Evolutionary conservation across 2,113 vertebrate species (phyloP), one percentile per base, ranked within the genome.

Genomic region (Eretmochelys imbricata): DNA sequence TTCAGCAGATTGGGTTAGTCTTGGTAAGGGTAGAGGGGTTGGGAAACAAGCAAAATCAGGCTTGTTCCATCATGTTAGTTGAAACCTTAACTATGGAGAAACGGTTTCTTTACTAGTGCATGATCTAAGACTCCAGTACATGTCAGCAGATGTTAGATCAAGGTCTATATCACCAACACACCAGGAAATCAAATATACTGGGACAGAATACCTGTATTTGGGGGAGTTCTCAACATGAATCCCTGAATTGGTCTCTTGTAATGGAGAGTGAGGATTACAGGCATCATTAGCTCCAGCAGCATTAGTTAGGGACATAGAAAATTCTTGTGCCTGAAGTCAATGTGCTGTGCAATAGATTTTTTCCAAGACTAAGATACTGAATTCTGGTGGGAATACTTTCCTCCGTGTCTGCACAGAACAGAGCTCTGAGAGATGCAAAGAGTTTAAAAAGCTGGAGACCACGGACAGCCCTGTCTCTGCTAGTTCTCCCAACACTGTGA

Each of bases 261-360:
- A 90, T 11, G 88, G 72, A 72, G 31, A 46, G 38, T 42, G 72
- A 55, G 46, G 5, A 50, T 81, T 86, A 90, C 11, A 50, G 2
- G 46, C 49, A 20, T 35, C 80, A 51, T 81, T 75, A 87, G 54
- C 75, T 92, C 85, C 89, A 65, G 53, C 53, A 83, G 72, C 11
- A 42, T 46, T 13, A 25, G 24, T 42, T 76, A 46, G 38, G 42
- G 72, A 42, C 16, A 57, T 76, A 46, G 69, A n/a, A 53, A 88
- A 92, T 62, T 6, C 53, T 92, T 84, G 49, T 79, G 49, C 54
- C 10, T 89, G 90, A 72, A 94, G 22, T 72, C 88, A 89, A 17
- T 83, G 79, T 59, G 27, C 88, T 94, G 82, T 75, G 92, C 81
- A 48, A 82, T 4, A 84, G 82, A 46, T 48, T 92, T 94, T 92